Base-by-base conservation (phyloP, 2,797 vertebrate genomes). In the Coilia nasus region DNA sequence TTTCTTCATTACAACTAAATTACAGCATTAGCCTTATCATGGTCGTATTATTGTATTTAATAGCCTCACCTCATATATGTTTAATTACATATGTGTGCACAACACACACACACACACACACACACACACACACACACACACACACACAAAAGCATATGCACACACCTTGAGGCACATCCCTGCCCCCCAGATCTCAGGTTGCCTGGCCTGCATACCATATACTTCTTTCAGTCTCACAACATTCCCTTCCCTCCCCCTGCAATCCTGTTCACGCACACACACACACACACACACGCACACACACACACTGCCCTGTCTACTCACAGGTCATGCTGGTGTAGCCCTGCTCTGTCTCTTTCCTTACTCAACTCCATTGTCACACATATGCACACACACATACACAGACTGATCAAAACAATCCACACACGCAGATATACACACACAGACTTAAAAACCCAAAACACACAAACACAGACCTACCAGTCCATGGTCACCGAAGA, bases 121-220 rank as follows among this genome's bases (percentile, higher is more conserved):
- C 60, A 67, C 60, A 64, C 23, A 64, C 60, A 64, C n/a, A 25
- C 64, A 67, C 25, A 67, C 64, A 67, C 25, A 67, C 25, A 28
- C 9, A 31, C 25, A 71, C 12, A 71, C 25, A 71, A n/a, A 71
- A 15, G 23, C 25, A 15, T 15, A 71, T 14, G 7, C 25, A 71
- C 28, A 28, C 64, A 71, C 64, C 64, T 71, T 71, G 2, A 71
- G 64, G 28, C 64, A 25, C 10, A 28, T 71, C 84, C 87, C 84
- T 86, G 59, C 35, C 81, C 80, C 83, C 83, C 81, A 57, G 47
- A 75, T 75, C 83, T 83, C 86, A 83, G 81, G 86, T 87, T 87
- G 84, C 89, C 84, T 84, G 62, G 81, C 25, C 81, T 85, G 85
- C 84, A 83, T 90, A 85, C 83, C 81, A 84, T 67, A 64, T 82